Base-by-base conservation (phyloP, 2,888 invertebrate species). In the Syritta pipiens region DNA sequence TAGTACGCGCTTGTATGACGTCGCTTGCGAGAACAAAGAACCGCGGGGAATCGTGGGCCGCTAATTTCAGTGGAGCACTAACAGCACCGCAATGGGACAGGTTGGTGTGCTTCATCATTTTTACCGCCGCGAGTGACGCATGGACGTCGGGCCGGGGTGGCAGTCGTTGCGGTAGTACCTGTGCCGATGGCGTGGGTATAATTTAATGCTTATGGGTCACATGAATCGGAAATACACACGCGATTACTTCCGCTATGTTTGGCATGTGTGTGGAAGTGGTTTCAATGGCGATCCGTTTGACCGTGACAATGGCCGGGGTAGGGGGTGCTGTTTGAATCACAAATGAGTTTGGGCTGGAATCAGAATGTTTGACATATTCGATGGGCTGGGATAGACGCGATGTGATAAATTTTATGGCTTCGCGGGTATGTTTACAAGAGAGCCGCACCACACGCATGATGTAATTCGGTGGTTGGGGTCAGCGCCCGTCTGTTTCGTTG, bases 151-250 rank as follows among this genome's bases (percentile, higher is more conserved):
- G 6, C 7, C 14, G 3, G 35, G 2, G 14, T 2, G 12, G 35
- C 5, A 2, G 6, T 37, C 12, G 12, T 67, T 67, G 48, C 28
- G 37, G 67, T 32, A 68, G 68, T 57, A 42, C 55, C 37, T 30
- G 14, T 35, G 37, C 10, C 49, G 20, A 46, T 19, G 44, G 20
- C 22, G 40, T 49, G 53, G 20, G 35, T 46, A 44, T 72, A 44
- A 68, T 68, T 72, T 62, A 74, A 74, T 72, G 57, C 72, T 67
- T 68, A 79, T 79, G 67, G 79, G 62, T 79, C 68, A 68, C 67
- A 74, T 79, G 60, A 79, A 79, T 74, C 79, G 79, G 79, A 79
- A 79, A 48, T 51, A 62, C 57, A 79, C 72, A 79, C 67, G 79
- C 74, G 62, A 79, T 79, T 57, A 62, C 79, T 57, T 62, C 74